Conservation (phyloP, 2,113 vertebrate species). For the Barbus barbus region DNA sequence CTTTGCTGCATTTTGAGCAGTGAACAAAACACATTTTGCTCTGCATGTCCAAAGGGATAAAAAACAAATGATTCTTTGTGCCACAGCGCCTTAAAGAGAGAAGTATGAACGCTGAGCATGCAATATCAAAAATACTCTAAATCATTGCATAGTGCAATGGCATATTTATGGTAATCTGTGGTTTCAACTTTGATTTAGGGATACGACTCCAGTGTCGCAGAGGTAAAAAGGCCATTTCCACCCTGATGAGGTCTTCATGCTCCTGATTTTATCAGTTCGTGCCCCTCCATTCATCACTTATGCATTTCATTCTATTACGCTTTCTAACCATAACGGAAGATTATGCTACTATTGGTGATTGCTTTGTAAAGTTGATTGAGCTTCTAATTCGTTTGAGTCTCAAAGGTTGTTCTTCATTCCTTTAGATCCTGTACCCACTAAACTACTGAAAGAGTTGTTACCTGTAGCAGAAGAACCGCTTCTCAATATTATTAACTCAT, state of each 20-base stretch:
- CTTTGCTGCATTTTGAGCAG: slow-evolving; percentile 28
- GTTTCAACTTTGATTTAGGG: not conserved
- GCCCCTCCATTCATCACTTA: not conserved
- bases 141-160: not conserved
- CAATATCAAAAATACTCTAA: not conserved
- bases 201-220: not conserved
- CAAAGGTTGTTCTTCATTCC: slow-evolving; percentile 30
- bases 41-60: slow-evolving; percentile 6
- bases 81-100: not conserved
- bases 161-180: slow-evolving; percentile 23
- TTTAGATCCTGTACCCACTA: too few species aligned
- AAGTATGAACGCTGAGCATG: not conserved
- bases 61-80: slow-evolving; percentile 5
- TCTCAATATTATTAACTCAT: too few species aligned
- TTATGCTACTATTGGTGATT: slow-evolving; percentile 12
- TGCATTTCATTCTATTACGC: slow-evolving; percentile 15
- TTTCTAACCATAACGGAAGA: slow-evolving; percentile 24
- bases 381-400: not conserved
- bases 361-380: slow-evolving; percentile 32
- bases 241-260: not conserved
- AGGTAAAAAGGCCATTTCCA: slow-evolving; percentile 11
- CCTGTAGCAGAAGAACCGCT: too few species aligned
- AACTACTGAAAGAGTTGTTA: too few species aligned
- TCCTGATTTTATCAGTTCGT: slow-evolving; percentile 7
- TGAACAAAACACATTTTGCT: slow-evolving; percentile 35